phyloP scores from a whole-genome alignment of 2,797 vertebrate genomes.

The Dipus sagitta region DNA sequence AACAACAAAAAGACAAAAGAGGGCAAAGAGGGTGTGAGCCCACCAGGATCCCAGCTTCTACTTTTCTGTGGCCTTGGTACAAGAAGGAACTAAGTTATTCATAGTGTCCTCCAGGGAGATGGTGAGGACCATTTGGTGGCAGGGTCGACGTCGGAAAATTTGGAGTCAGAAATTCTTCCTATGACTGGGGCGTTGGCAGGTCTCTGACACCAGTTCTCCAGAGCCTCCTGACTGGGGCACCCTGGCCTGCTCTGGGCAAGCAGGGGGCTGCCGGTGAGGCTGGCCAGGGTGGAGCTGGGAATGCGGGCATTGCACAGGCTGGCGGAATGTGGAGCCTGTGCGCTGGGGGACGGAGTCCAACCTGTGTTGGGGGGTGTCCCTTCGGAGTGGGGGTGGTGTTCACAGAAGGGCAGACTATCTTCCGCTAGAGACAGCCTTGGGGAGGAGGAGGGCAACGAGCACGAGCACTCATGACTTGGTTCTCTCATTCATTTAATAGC shows the following conservation, averaged over 20 bases:
- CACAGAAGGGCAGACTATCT: background rate
- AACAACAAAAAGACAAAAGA: background rate
- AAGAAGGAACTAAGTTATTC: slow-evolving; percentile 43
- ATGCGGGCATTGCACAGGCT: background rate
- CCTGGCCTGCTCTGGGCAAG: background rate
- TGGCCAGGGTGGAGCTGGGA: slow-evolving; percentile 10
- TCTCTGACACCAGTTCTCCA: background rate
- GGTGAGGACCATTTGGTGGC: background rate
- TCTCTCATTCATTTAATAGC: slow-evolving; percentile 15
- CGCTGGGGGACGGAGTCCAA: background rate
- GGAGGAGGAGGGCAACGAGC: slow-evolving; percentile 8
- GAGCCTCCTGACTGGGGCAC: background rate
- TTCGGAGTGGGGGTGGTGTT: background rate
- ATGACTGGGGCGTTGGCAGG: background rate
- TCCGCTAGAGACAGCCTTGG: background rate
- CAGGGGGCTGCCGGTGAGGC: background rate
- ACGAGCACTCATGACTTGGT: background rate
- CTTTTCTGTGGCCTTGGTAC: background rate
- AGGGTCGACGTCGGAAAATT: background rate
- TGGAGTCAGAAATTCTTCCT: background rate
- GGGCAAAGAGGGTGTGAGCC: background rate
- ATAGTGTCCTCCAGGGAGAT: background rate
- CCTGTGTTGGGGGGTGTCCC: background rate
- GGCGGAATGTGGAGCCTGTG: slow-evolving; percentile 52
- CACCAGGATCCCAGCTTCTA: background rate